A percentile compares a stretch with the other conserved stretches of the same genome.
phyloP scores from a whole-genome alignment of 2,888 invertebrate species.

The Hemicrepidius hirtus region DNA sequence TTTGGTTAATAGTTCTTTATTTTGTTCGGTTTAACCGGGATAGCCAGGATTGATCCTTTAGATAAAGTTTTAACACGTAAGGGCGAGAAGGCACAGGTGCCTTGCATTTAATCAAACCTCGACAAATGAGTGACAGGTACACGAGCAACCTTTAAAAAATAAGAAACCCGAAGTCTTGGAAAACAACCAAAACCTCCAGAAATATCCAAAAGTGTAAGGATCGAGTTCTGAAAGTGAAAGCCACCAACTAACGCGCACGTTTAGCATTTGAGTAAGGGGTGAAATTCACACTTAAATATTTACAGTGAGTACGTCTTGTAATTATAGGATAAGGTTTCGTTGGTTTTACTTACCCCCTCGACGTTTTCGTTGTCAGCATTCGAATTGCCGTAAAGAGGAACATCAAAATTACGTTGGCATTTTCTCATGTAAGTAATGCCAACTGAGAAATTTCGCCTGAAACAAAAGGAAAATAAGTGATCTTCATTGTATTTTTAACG shows the following conservation, averaged over 20 bases:
- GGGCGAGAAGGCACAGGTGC: conserved; percentile 42
- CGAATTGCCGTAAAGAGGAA: not conserved
- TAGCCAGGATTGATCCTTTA: conserved; percentile 64
- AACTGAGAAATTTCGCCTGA: not conserved
- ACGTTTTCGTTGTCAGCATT: not conserved
- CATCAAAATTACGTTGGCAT: not conserved
- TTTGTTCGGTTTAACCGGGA: conserved; percentile 64
- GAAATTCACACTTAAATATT: not conserved
- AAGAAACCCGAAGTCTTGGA: conserved; percentile 22
- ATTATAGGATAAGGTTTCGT: conserved; percentile 2
- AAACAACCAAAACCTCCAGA: conserved; percentile 26
- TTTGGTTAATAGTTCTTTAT: conserved; percentile 68
- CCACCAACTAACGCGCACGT: not conserved
- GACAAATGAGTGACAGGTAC: conserved; percentile 47
- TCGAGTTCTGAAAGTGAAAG: not conserved
- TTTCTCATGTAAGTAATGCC: not conserved
- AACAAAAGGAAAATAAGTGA: not conserved
- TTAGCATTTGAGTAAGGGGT: not conserved
- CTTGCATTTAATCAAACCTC: conserved; percentile 43
- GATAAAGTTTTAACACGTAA: conserved; percentile 46
- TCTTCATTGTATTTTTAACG: conserved; percentile 1
- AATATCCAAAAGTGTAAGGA: conserved; percentile 23
- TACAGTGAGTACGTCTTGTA: conserved; percentile 3
- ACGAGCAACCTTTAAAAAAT: conserved; percentile 38
- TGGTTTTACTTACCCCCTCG: conserved; percentile 7